Percentiles rank a stretch among this genome's conserved stretches.
Conservation (phyloP, 2,888 invertebrate genomes). For the Craniophora ligustri region DNA sequence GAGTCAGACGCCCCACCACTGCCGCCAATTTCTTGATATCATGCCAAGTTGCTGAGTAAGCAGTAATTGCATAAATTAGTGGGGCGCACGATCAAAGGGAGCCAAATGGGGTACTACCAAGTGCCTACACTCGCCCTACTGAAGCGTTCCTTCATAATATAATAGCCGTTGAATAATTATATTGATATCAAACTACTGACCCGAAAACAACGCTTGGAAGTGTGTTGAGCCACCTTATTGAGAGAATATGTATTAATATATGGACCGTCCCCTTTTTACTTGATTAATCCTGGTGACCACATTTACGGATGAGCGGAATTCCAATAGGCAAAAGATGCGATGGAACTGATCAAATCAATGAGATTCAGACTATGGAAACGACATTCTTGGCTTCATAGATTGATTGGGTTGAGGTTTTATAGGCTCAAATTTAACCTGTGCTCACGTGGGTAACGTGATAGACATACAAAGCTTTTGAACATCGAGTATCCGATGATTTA, state of each 20-base stretch:
- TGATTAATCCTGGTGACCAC: constrained; percentile 32
- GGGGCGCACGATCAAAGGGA: constrained; percentile 68
- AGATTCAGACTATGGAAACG: constrained; percentile 16
- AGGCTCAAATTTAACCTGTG: neutral
- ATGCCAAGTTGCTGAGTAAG: constrained; percentile 64
- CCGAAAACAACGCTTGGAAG: constrained; percentile 16
- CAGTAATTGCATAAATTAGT: constrained; percentile 75
- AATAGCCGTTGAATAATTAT: constrained; percentile 50
- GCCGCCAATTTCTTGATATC: constrained; percentile 63
- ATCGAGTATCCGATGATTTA: too few relatives aligned
- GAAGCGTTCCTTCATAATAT: constrained; percentile 54
- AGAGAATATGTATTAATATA: constrained; percentile 11
- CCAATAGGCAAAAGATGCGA: constrained; percentile 13
- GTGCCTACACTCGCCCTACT: constrained; percentile 54
- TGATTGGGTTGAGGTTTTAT: constrained; percentile 1
- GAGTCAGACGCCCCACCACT: constrained; percentile 35
- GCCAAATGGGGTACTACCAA: constrained; percentile 56
- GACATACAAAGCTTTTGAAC: neutral
- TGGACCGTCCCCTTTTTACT: constrained; percentile 28
- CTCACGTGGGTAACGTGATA: neutral
- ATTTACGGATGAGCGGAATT: constrained; percentile 22
- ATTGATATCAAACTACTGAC: constrained; percentile 42
- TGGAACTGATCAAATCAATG: constrained; percentile 25
- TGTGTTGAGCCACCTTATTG: neutral
- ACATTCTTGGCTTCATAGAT: constrained; percentile 30